Evolutionary conservation across 2,113 vertebrate species (phyloP).

Genomic region (Harpagus bidentatus): DNA sequence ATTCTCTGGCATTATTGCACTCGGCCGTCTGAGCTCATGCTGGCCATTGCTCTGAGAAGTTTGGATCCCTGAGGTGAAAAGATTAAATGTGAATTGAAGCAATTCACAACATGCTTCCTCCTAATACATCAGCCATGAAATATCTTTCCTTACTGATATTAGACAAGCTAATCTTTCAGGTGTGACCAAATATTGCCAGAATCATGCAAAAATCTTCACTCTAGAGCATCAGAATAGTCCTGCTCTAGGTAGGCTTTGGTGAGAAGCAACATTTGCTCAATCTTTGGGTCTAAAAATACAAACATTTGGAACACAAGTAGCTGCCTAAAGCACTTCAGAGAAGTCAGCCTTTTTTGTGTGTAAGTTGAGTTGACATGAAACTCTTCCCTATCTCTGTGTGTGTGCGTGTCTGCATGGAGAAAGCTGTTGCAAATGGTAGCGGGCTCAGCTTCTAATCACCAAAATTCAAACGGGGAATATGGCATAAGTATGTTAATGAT

Average conservation of each 20-base stretch:
- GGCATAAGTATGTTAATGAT: not conserved
- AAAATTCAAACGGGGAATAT: too few species aligned
- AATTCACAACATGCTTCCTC: not conserved
- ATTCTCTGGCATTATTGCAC: not conserved
- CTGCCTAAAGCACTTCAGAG: not conserved
- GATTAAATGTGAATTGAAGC: not conserved
- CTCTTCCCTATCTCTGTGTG: not conserved
- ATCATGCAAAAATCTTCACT: not conserved
- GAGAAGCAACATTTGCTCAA: not conserved
- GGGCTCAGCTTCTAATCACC: not conserved
- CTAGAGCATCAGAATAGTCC: not conserved
- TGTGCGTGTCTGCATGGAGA: not conserved
- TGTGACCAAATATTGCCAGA: not conserved
- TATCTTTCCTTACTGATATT: not conserved
- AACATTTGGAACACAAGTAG: not conserved
- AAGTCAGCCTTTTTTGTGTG: too few species aligned
- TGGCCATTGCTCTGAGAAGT: not conserved
- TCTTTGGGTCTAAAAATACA: not conserved
- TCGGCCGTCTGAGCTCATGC: not conserved
- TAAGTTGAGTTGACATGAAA: not conserved
- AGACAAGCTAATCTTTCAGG: not conserved
- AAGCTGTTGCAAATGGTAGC: not conserved
- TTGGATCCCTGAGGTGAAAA: not conserved
- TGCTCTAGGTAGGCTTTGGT: not conserved
- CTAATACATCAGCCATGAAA: not conserved